Conservation (phyloP, 2,888 invertebrate genomes). For the Clepsis dumicolana region DNA sequence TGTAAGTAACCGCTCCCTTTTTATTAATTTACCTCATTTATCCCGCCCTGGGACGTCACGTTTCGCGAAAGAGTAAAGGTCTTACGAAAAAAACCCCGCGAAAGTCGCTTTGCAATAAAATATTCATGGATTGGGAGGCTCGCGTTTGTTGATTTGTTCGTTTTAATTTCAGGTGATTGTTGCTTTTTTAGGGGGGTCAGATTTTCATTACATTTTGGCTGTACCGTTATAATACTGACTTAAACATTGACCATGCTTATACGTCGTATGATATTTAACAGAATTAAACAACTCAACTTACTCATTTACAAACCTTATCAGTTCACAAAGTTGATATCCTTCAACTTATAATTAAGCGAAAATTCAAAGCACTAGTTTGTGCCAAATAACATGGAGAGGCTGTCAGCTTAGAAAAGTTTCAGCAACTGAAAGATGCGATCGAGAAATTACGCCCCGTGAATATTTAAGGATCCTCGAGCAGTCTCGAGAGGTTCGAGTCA, state of each 20-base stretch:
- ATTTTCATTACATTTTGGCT: background rate
- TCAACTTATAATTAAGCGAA: conserved; percentile 37
- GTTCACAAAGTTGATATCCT: conserved; percentile 34
- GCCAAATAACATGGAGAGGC: conserved; percentile 57
- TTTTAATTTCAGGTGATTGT: conserved; percentile 56
- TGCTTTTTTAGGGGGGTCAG: conserved; percentile 9
- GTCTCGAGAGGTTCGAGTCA: conserved; percentile 76
- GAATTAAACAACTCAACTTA: background rate
- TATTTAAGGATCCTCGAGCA: conserved; percentile 75
- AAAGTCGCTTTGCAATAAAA: conserved; percentile 65
- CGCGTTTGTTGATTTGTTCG: conserved; percentile 57
- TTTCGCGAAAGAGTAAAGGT: conserved; percentile 64
- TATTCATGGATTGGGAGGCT: conserved; percentile 70
- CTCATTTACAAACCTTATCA: background rate
- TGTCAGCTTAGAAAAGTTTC: conserved; percentile 59
- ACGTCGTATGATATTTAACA: too few relatives aligned
- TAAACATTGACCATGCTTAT: background rate
- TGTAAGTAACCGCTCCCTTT: conserved; percentile 83
- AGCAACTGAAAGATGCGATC: conserved; percentile 69
- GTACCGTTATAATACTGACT: background rate
- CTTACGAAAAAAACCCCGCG: conserved; percentile 45
- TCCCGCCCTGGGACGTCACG: conserved; percentile 69
- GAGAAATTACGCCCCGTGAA: conserved; percentile 74
- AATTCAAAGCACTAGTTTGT: conserved; percentile 50
- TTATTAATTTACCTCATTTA: conserved; percentile 85